Evolutionary conservation across 2,888 invertebrate species (phyloP).

Genomic region (Eurytoma adleriae): DNA sequence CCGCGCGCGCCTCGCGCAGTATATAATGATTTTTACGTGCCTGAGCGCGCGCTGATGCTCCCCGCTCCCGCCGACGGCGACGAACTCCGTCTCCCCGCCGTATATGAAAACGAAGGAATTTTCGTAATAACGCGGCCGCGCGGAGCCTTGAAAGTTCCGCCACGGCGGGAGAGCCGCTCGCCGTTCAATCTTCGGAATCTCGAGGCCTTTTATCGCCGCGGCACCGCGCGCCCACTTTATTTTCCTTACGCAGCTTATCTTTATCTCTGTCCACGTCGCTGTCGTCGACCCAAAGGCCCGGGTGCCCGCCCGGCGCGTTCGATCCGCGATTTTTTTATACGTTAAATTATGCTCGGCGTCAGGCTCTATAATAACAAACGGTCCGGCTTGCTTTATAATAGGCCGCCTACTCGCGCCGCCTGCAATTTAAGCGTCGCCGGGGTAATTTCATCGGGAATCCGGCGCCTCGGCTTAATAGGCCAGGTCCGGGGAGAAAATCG

Average conservation of each 20-base stretch:
- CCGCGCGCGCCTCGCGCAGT: slow-evolving; percentile 2
- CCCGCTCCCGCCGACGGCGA: neutral
- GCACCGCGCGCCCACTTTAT: neutral
- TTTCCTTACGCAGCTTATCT: slow-evolving; percentile 18
- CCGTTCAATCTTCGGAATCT: slow-evolving; percentile 39
- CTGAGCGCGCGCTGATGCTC: slow-evolving; percentile 1
- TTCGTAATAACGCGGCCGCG: slow-evolving; percentile 3
- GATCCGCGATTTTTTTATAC: neutral
- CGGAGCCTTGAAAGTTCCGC: slow-evolving; percentile 1
- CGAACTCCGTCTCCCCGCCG: neutral
- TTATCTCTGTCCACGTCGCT: slow-evolving; percentile 4
- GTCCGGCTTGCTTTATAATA: slow-evolving; percentile 43
- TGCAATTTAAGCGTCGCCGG: slow-evolving; percentile 39
- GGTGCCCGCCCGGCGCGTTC: too few species aligned
- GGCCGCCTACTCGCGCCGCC: slow-evolving; percentile 2
- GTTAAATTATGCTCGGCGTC: slow-evolving; percentile 52
- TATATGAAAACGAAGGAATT: slow-evolving; percentile 2
- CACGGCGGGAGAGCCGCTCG: neutral
- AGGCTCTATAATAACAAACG: slow-evolving; percentile 54
- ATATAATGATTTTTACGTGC: slow-evolving; percentile 39
- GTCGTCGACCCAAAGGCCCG: too few species aligned
- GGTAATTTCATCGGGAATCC: slow-evolving; percentile 47
- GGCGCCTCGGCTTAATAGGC: slow-evolving; percentile 38
- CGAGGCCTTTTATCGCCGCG: slow-evolving; percentile 15
- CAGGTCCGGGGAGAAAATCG: slow-evolving; percentile 36